Conservation (phyloP, 2,888 invertebrate genomes). For the Epirrhoe tristata region DNA sequence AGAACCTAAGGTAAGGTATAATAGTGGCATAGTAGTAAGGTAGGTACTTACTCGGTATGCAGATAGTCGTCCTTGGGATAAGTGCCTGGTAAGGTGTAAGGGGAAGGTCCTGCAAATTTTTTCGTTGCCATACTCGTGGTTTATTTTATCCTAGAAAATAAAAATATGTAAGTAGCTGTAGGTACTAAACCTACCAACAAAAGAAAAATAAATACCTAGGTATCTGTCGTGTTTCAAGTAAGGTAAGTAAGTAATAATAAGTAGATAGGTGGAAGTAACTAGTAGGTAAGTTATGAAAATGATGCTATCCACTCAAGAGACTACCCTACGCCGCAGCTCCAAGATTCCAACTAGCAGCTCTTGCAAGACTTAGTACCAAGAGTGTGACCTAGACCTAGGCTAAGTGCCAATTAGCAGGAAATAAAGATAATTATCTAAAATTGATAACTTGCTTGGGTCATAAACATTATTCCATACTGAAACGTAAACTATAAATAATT, state of each 20-base stretch:
- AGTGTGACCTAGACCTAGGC: background rate
- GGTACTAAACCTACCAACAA: background rate
- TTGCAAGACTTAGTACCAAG: background rate
- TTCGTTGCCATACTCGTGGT: constrained; percentile 75
- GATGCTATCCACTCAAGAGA: constrained; percentile 29
- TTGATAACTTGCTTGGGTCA: background rate
- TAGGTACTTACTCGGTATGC: constrained; percentile 73
- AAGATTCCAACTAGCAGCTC: constrained; percentile 16
- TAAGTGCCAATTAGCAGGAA: background rate
- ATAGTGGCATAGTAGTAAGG: too few species aligned
- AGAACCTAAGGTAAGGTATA: too few species aligned
- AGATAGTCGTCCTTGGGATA: constrained; percentile 77
- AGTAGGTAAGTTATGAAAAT: too few species aligned
- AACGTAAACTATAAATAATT: background rate
- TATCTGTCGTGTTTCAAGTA: background rate
- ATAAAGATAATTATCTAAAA: constrained; percentile 1
- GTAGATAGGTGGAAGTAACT: too few species aligned
- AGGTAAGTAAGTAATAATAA: background rate
- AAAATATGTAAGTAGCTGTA: constrained; percentile 8
- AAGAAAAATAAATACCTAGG: background rate
- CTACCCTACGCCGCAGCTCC: constrained; percentile 24
- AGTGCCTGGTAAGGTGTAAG: constrained; percentile 64
- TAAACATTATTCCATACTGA: background rate
- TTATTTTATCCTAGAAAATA: constrained; percentile 27
- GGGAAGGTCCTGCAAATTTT: constrained; percentile 80